Evolutionary conservation across 2,797 vertebrate genomes (phyloP), one percentile per base, ranked within the genome.

Genomic region (Sciurus vulgaris): DNA sequence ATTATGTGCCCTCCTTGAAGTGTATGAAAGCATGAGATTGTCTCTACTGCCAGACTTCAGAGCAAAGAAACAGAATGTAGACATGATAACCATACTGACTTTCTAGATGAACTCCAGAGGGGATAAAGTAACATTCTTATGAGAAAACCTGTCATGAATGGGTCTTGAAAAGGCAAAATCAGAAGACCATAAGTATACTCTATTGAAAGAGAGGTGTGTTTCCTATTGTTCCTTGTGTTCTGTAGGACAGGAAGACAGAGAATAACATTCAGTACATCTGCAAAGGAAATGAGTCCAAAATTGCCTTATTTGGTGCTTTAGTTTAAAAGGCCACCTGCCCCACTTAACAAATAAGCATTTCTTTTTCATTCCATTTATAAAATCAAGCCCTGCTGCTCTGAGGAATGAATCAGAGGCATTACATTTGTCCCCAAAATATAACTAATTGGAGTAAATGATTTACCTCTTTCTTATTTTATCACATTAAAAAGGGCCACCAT

Each of bases 261-360:
- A 87, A 91, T 87, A 94, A 91, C 47, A 69, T 76, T 86, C 79
- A 91, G 84, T 51, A 77, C 17, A 74, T 96, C 70, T 96, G 94
- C 86, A 93, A 91, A 96, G 91, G 89, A 97, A 96, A 94, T 10
- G n/a, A 85, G n/a, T 47, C 51, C 26, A 24, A 92, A 84, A 54
- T 81, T 3, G n/a, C 93, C 89, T 95, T 89, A 86, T 92, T 97
- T 88, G 86, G 81, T 93, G 70, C 5, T 69, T 74, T 69, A 26
- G 33, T 81, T 38, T 72, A 26, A 91, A 95, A 95, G 70, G 74
- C 93, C 89, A 95, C 95, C 79, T 61, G 86, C 63, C 33, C 85
- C 33, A 63, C 76, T 96, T 76, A 95, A 65, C 61, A 86, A 95
- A 82, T 63, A 94, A 94, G 47, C 44, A 59, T 76, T 93, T 69